These are phyloP conservation scores for Rhinogobius similis DNA, from an alignment of 2,113 vertebrate species.

Conservation along the genomic window DNA sequence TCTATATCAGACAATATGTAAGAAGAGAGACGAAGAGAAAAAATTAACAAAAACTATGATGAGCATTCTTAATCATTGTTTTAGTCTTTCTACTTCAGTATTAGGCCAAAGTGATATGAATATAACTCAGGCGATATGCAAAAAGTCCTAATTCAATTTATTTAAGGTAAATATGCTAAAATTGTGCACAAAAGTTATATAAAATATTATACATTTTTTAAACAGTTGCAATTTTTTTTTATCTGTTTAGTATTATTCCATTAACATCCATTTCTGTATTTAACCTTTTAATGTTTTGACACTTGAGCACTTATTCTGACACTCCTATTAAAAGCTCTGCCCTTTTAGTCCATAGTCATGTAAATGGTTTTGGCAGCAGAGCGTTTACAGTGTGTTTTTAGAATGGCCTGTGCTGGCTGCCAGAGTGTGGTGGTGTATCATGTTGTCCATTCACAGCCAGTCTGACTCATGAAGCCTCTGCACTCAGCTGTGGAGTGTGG, in stretches of 20 bases:
- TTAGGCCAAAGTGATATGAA: too few species aligned
- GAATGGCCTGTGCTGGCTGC: conserved; percentile 2
- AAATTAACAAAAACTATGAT: too few species aligned
- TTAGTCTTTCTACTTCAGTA: too few species aligned
- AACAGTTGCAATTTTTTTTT: too few species aligned
- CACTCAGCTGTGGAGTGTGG: conserved; percentile 40
- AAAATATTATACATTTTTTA: too few species aligned
- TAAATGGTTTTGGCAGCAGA: background rate
- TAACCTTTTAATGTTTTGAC: background rate
- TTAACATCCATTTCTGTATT: background rate
- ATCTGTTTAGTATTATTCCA: background rate
- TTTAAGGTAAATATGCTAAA: too few species aligned
- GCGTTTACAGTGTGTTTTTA: conserved; percentile 5
- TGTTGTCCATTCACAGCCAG: conserved; percentile 18
- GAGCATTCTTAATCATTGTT: too few species aligned
- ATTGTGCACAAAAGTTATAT: too few species aligned
- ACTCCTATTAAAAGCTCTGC: conserved; percentile 5
- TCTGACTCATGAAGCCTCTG: conserved; percentile 32
- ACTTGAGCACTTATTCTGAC: background rate
- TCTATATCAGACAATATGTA: too few species aligned
- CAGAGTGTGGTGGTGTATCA: conserved; percentile 10
- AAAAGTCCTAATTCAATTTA: too few species aligned
- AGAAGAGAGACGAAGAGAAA: too few species aligned
- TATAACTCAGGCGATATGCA: too few species aligned
- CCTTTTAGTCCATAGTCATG: conserved; percentile 1